Evolutionary conservation across 2,113 vertebrate species (phyloP).

Genomic region (Apteryx mantelli): DNA sequence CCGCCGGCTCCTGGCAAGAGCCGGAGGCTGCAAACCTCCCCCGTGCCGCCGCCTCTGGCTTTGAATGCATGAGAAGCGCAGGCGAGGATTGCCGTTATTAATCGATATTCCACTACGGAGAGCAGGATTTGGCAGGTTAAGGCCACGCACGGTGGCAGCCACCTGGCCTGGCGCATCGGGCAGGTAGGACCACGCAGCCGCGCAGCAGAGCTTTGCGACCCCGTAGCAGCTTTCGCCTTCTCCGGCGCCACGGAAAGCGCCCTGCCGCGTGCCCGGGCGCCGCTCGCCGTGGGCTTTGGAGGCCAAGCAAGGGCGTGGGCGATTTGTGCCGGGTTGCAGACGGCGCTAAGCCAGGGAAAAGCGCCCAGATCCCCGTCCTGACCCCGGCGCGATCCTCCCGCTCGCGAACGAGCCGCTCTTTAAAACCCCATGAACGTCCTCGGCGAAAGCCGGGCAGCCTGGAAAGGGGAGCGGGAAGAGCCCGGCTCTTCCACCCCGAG

Average conservation of each 20-base stretch:
- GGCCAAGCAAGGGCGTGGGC: not conserved
- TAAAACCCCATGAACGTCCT: not conserved
- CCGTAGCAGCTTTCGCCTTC: not conserved
- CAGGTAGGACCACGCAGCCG: not conserved
- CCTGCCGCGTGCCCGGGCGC: accelerated
- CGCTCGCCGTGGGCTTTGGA: not conserved
- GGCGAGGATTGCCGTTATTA: not conserved
- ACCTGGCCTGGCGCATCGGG: too few relatives aligned
- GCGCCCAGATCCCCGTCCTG: not conserved
- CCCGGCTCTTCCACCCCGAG: not conserved
- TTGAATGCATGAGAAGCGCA: accelerated
- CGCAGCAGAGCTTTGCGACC: accelerated
- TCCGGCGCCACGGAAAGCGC: accelerated
- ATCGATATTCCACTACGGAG: not conserved
- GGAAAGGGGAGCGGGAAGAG: not conserved
- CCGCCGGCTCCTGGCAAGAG: too few relatives aligned
- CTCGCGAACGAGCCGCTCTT: not conserved
- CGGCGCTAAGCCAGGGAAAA: not conserved
- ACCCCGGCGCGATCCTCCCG: not conserved
- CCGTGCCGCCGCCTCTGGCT: not conserved
- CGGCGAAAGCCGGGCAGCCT: not conserved
- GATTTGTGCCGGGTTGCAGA: not conserved
- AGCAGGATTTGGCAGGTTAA: accelerated
- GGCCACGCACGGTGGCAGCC: not conserved
- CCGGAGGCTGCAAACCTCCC: too few relatives aligned